Base-by-base conservation (phyloP, 2,113 vertebrate genomes). In the Brachyhypopomus occidentalis region DNA sequence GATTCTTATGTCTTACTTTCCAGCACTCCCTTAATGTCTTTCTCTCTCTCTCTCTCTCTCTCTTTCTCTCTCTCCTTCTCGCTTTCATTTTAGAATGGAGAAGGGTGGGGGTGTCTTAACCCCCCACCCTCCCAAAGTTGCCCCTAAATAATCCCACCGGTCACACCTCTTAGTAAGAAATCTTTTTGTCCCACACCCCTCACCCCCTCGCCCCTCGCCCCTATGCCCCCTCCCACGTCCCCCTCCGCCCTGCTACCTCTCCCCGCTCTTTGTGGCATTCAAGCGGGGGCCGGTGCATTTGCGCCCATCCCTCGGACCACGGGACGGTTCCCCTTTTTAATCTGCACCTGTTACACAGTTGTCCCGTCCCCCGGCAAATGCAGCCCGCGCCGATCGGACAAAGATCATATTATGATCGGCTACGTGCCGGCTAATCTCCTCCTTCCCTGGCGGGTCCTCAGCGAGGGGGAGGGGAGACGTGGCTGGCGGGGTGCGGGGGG, bases 301-400 rank as follows among this genome's bases (percentile, higher is more conserved):
- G 72, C 72, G 55, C 72, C 79, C 72, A 81, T 81, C 80, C 93
- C 92, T 95, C 94, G 94, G 79, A 64, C 92, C 94, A 93, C 93
- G 89, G 92, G 92, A 93, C 93, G 93, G 94, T 95, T 95, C 95
- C 96, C 94, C 95, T 89, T 96, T 97, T 97, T 97, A 95, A 97
- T 97, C 96, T 96, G 97, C 97, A 98, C 96, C 97, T 98, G 97
- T 97, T 96, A 95, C 92, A 95, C 96, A 97, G 96, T 98, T 98
- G 96, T 97, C 95, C 90, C 92, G 73, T 94, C 95, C 73, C 72
- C 62, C 95, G 94, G 95, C 95, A 95, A 96, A 96, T 93, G 95
- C 92, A 92, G 36, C 72, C 93, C 92, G 92, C 93, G 93, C 93
- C 92, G 92, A 95, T 95, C 95, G 95, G 95, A 98, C 96, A 98